A percentile compares a stretch with the other conserved stretches of the same genome.
Evolutionary conservation across 2,888 invertebrate genomes (phyloP).

Genomic region (Drosophila basisetae): DNA sequence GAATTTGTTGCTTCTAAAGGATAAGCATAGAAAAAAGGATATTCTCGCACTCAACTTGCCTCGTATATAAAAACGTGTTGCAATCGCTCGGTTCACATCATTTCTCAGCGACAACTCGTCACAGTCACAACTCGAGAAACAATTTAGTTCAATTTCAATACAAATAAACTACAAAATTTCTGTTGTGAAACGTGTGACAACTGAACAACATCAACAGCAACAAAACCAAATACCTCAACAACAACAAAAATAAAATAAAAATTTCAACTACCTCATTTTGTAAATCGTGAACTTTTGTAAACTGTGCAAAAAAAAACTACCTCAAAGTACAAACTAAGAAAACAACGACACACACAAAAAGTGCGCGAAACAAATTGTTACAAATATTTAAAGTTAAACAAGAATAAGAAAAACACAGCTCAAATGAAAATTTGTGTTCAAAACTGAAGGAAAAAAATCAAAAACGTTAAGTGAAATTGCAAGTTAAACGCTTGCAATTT

Average conservation of each 20-base stretch:
- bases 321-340: constrained; percentile 74
- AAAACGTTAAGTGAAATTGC: constrained; percentile 33
- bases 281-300: constrained; percentile 64
- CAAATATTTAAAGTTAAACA: constrained; percentile 28
- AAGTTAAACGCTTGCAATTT: constrained; percentile 32
- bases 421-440: constrained; percentile 69
- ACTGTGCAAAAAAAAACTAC: constrained; percentile 69
- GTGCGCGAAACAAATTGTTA: constrained; percentile 53
- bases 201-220: constrained; percentile 25
- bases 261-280: constrained; percentile 81
- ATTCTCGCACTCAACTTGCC: constrained; percentile 31
- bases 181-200: constrained; percentile 48
- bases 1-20: constrained; percentile 75
- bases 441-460: constrained; percentile 38
- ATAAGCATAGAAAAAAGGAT: constrained; percentile 69
- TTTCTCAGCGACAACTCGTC: constrained; percentile 72
- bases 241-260: constrained; percentile 41
- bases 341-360: constrained; percentile 50
- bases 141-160: constrained; percentile 32
- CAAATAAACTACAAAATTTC: constrained; percentile 18
- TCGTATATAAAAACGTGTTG: constrained; percentile 73
- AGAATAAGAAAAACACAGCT: constrained; percentile 43
- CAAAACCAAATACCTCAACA: constrained; percentile 75
- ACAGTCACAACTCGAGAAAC: constrained; percentile 58
- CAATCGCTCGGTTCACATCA: constrained; percentile 63